Conservation (phyloP, 2,888 invertebrate genomes). For the Lasioglossum villosulum region DNA sequence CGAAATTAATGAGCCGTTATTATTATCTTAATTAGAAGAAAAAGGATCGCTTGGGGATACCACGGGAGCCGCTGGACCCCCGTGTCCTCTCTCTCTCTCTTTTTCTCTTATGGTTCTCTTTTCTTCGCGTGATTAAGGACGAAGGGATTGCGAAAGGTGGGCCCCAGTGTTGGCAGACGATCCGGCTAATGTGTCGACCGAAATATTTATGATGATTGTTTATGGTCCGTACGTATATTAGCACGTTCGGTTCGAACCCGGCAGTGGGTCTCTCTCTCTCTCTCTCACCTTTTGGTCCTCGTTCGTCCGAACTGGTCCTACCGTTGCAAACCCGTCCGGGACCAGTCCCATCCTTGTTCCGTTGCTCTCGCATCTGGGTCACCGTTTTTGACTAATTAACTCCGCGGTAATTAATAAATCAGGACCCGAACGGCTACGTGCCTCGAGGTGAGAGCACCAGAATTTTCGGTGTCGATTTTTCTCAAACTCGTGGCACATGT, state of each 20-base stretch:
- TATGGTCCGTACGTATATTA: slow-evolving; percentile 83
- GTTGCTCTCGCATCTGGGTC: slow-evolving; percentile 32
- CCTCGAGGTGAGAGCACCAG: slow-evolving; percentile 5
- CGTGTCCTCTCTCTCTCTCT: slow-evolving; percentile 10
- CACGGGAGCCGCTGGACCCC: slow-evolving; percentile 43
- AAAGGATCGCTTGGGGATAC: slow-evolving; percentile 41
- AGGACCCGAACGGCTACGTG: slow-evolving; percentile 2
- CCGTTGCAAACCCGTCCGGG: slow-evolving; percentile 39
- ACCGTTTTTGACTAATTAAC: slow-evolving; percentile 63
- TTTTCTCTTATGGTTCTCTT: slow-evolving; percentile 22
- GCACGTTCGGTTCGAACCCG: slow-evolving; percentile 75
- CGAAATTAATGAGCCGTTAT: slow-evolving; percentile 63
- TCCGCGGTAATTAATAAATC: slow-evolving; percentile 69
- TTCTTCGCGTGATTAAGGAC: slow-evolving; percentile 69
- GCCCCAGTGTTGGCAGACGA: slow-evolving; percentile 79
- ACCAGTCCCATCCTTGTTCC: slow-evolving; percentile 30
- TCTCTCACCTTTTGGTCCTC: slow-evolving; percentile 20
- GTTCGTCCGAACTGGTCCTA: slow-evolving; percentile 57
- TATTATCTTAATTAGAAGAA: slow-evolving; percentile 71
- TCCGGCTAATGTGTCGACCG: slow-evolving; percentile 82
- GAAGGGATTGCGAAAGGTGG: slow-evolving; percentile 70
- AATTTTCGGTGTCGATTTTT: neutral
- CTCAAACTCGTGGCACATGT: too few species aligned
- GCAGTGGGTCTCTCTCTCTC: slow-evolving; percentile 38
- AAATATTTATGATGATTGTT: slow-evolving; percentile 84